Conservation (phyloP, 2,888 invertebrate species). For the Onchidella celtica region DNA sequence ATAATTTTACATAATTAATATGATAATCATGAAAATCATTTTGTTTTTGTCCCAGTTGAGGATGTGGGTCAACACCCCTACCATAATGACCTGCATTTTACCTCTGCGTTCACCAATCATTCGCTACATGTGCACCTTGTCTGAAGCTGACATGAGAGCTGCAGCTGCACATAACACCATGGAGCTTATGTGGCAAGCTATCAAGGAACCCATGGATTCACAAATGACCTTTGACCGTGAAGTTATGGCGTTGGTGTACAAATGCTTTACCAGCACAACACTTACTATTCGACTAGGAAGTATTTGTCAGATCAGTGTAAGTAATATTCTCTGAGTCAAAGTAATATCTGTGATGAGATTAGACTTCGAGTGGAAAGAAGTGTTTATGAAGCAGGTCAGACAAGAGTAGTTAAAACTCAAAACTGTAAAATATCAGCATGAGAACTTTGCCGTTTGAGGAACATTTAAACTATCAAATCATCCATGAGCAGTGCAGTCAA, state of each 20-base stretch:
- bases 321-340: too few relatives aligned
- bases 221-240: constrained; percentile 89
- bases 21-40: too few relatives aligned
- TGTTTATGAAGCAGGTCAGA: too few relatives aligned
- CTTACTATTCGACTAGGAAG: constrained; percentile 95
- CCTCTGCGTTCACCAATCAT: constrained; percentile 92
- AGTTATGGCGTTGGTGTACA: constrained; percentile 95
- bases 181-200: constrained; percentile 97
- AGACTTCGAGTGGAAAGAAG: too few relatives aligned
- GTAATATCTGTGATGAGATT: too few relatives aligned
- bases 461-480: too few relatives aligned
- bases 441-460: too few relatives aligned
- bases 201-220: constrained; percentile 88
- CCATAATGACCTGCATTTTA: constrained; percentile 92
- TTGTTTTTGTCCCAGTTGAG: too few relatives aligned
- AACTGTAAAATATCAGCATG: too few relatives aligned
- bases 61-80: constrained; percentile 94
- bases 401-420: too few relatives aligned
- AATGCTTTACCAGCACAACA: constrained; percentile 96
- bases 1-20: too few relatives aligned
- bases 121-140: constrained; percentile 93
- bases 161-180: constrained; percentile 96
- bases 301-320: constrained; percentile 94
- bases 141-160: constrained; percentile 93
- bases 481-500: too few relatives aligned